phyloP scores from a whole-genome alignment of 92 coral and sea anemone genomes.

The Paragorgia papillata region DNA sequence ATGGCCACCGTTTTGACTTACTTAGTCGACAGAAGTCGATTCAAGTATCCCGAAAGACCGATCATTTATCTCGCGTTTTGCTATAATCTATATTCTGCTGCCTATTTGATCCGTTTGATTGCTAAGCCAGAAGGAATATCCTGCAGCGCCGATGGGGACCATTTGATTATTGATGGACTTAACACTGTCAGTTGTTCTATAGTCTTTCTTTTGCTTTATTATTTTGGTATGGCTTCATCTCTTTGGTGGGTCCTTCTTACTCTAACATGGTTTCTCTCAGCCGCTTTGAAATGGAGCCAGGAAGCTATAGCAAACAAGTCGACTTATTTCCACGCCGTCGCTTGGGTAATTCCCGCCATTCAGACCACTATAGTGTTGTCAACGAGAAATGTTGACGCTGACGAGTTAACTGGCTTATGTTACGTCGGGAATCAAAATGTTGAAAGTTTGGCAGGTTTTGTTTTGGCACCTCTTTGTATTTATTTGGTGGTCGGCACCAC shows the following conservation, averaged over 20 bases:
- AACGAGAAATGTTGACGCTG: slow-evolving; percentile 87
- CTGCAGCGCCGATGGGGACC: slow-evolving; percentile 70
- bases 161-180: slow-evolving; percentile 81
- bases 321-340: slow-evolving; percentile 82
- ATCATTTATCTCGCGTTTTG: slow-evolving; percentile 92
- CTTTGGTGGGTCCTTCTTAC: slow-evolving; percentile 99
- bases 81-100: slow-evolving; percentile 88
- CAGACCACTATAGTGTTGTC: slow-evolving; percentile 91
- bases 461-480: slow-evolving; percentile 81
- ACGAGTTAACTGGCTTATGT: slow-evolving; percentile 90
- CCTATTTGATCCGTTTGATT: slow-evolving; percentile 70
- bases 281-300: slow-evolving; percentile 98
- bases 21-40: slow-evolving; percentile 85
- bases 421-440: slow-evolving; percentile 84
- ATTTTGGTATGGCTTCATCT: slow-evolving; percentile 99
- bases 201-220: slow-evolving; percentile 90
- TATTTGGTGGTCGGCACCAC: slow-evolving; percentile 84
- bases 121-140: slow-evolving; percentile 81
- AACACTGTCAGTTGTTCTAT: slow-evolving; percentile 96
- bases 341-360: slow-evolving; percentile 96
- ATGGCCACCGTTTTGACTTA: slow-evolving; percentile 86
- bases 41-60: slow-evolving; percentile 98
- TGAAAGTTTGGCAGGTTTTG: slow-evolving; percentile 75
- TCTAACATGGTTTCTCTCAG: slow-evolving; percentile 92
- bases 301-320: slow-evolving; percentile 94